Percentiles rank a stretch among this genome's conserved stretches.
Conservation (phyloP, 2,113 vertebrate genomes). For the Tamias sibiricus region DNA sequence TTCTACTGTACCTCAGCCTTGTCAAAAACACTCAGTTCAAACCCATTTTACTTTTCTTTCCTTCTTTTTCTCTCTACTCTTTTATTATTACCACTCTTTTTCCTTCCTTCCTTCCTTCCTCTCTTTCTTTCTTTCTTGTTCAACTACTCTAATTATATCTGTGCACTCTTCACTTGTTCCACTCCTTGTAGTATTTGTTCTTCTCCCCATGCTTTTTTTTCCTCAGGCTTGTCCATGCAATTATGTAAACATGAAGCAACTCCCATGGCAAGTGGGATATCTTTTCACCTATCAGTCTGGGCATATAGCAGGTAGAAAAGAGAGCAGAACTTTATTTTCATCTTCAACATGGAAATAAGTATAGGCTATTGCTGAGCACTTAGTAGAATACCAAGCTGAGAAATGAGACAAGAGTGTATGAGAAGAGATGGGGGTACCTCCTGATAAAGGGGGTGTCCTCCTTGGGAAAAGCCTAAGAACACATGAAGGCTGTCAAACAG, state of each 20-base stretch:
- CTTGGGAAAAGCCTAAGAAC: neutral
- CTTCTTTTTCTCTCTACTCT: neutral
- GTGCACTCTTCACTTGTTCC: neutral
- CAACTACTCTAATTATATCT: neutral
- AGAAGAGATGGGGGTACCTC: neutral
- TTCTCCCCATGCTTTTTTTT: neutral
- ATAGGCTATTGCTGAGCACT: neutral
- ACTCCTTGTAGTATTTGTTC: neutral
- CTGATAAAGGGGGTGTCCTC: neutral
- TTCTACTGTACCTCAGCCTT: conserved; percentile 69
- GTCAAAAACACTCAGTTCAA: conserved; percentile 55
- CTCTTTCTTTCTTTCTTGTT: neutral
- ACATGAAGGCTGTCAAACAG: neutral
- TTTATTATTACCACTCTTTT: neutral
- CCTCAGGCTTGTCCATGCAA: neutral
- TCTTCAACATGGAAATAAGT: neutral
- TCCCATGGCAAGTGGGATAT: neutral
- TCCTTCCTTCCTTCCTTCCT: neutral
- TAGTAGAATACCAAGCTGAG: neutral
- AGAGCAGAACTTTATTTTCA: neutral
- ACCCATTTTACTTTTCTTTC: conserved; percentile 41
- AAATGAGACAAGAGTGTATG: neutral
- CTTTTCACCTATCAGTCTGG: neutral
- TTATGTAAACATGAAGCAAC: neutral
- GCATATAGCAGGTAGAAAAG: neutral